Evolutionary conservation across 2,797 vertebrate species (phyloP).

Genomic region (Galago senegalensis): DNA sequence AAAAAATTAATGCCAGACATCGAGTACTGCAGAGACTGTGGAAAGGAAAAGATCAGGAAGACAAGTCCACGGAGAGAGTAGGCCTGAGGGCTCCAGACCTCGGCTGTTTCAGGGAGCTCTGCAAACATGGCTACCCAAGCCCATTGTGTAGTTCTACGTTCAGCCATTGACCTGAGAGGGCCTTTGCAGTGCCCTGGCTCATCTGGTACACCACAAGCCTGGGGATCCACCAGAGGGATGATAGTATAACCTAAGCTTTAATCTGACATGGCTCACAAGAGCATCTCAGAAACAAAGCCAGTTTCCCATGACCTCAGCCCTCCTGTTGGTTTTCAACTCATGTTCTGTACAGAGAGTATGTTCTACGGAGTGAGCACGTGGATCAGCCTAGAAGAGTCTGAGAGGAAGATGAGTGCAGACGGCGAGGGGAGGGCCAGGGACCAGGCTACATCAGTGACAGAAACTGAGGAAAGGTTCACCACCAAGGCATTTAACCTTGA

Average conservation of each 20-base stretch:
- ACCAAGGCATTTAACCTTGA: neutral
- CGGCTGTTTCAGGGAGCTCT: neutral
- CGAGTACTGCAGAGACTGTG: neutral
- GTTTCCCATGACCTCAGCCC: neutral
- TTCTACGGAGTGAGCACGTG: neutral
- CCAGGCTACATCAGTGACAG: neutral
- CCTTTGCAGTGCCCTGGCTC: neutral
- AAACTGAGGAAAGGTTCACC: neutral
- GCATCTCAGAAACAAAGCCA: neutral
- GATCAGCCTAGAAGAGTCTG: neutral
- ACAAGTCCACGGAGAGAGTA: neutral
- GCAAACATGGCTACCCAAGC: neutral
- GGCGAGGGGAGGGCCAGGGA: neutral
- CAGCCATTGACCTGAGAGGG: neutral
- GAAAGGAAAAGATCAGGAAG: neutral
- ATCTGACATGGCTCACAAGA: neutral
- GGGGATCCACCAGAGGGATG: neutral
- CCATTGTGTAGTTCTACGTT: neutral
- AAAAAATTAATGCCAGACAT: neutral
- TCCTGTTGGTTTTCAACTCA: neutral
- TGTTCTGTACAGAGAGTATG: neutral
- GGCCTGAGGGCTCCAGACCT: neutral
- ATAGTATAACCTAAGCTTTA: neutral
- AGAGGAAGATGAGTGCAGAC: neutral
- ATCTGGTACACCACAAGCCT: neutral